Percentiles rank a stretch among this genome's conserved stretches.
Conservation (phyloP, 2,888 invertebrate genomes). For the Uloborus plumipes region DNA sequence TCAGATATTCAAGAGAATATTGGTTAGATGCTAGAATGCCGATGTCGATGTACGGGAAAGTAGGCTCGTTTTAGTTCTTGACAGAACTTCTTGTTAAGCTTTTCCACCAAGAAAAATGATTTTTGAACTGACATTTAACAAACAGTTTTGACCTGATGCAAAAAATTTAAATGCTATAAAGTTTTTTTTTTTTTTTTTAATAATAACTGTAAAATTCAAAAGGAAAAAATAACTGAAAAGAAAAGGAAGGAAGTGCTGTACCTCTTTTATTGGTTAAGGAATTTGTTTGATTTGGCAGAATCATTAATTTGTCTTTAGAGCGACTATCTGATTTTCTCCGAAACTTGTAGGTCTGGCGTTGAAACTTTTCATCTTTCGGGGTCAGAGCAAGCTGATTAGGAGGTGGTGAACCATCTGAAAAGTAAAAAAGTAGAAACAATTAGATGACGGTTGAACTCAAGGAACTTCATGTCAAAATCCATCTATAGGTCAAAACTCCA, state of each 20-base stretch:
- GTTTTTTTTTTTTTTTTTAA: too few species aligned
- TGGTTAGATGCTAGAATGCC: too few species aligned
- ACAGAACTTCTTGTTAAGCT: too few species aligned
- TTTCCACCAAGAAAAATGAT: too few species aligned
- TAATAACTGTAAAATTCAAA: too few species aligned
- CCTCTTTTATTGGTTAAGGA: slow-evolving; percentile 34
- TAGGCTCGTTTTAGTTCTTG: too few species aligned
- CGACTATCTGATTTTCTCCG: slow-evolving; percentile 54
- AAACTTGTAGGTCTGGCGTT: slow-evolving; percentile 54
- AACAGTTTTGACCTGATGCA: background rate
- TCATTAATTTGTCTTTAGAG: slow-evolving; percentile 40
- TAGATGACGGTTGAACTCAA: background rate
- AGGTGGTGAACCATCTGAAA: slow-evolving; percentile 46
- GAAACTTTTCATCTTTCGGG: slow-evolving; percentile 57
- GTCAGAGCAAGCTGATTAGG: slow-evolving; percentile 41
- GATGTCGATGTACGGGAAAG: too few species aligned
- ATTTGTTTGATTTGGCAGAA: slow-evolving; percentile 48
- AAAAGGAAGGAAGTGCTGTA: background rate
- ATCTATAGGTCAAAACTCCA: too few species aligned
- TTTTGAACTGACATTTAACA: too few species aligned
- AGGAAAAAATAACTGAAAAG: background rate
- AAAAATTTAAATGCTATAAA: background rate
- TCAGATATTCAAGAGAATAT: too few species aligned
- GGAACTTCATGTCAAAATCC: too few species aligned
- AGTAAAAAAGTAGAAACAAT: background rate